Evolutionary conservation across 2,888 invertebrate species (phyloP).

Genomic region (Tinea pellionella): DNA sequence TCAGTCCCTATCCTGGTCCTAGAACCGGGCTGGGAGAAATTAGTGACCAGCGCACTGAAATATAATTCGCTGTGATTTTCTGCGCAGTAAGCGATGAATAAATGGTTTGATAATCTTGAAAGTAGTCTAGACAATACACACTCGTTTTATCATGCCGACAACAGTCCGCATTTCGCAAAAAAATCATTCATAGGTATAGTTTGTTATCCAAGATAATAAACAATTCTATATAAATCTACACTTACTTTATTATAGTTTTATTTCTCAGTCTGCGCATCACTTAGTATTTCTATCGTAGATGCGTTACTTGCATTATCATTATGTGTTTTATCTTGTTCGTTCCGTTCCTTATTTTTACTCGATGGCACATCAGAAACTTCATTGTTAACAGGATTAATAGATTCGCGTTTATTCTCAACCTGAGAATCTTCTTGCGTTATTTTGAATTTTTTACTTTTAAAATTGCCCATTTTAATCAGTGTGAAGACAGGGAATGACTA

Average conservation of each 20-base stretch:
- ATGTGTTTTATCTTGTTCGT: conserved; percentile 20
- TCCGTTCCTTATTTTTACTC: not conserved
- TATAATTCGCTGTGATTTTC: too few species aligned
- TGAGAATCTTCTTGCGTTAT: conserved; percentile 29
- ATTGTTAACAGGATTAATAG: conserved; percentile 18
- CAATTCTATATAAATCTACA: too few species aligned
- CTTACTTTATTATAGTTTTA: not conserved
- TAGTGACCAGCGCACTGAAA: too few species aligned
- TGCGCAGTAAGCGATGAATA: too few species aligned
- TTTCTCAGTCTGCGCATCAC: conserved; percentile 18
- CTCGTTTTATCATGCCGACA: too few species aligned
- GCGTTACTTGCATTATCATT: conserved; percentile 58
- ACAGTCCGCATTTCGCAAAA: too few species aligned
- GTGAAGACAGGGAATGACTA: not conserved
- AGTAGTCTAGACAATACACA: too few species aligned
- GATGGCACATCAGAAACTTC: conserved; percentile 19
- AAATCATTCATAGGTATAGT: too few species aligned
- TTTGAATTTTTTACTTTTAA: conserved; percentile 56
- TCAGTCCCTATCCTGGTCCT: too few species aligned
- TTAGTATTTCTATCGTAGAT: conserved; percentile 58
- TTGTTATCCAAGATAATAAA: too few species aligned
- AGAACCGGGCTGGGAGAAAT: too few species aligned
- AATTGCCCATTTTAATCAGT: conserved; percentile 45
- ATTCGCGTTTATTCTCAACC: conserved; percentile 25
- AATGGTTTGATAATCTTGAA: too few species aligned